Evolutionary conservation across 2,113 vertebrate species (phyloP).

Genomic region (Felis catus): F.catus_Fca126_mat1.0 CM031415.1:178454501-178455000

Average conservation of each 20-base stretch:
- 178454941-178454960: background rate
- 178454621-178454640: conserved; percentile 15
- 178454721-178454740: background rate
- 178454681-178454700: background rate
- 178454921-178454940: background rate
- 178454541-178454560: background rate
- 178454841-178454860: background rate
- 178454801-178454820: background rate
- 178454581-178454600: background rate
- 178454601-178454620: background rate
- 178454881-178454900: background rate
- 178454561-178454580: background rate
- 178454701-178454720: background rate
- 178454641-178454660: conserved; percentile 4
- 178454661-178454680: background rate
- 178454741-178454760: background rate
- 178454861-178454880: background rate
- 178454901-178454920: background rate
- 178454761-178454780: background rate
- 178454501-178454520: background rate
- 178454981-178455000: background rate
- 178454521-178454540: background rate
- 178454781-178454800: background rate
- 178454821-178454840: background rate
- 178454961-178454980: background rate